phyloP scores from a whole-genome alignment of 2,797 vertebrate species.

The Champsocephalus gunnari region DNA sequence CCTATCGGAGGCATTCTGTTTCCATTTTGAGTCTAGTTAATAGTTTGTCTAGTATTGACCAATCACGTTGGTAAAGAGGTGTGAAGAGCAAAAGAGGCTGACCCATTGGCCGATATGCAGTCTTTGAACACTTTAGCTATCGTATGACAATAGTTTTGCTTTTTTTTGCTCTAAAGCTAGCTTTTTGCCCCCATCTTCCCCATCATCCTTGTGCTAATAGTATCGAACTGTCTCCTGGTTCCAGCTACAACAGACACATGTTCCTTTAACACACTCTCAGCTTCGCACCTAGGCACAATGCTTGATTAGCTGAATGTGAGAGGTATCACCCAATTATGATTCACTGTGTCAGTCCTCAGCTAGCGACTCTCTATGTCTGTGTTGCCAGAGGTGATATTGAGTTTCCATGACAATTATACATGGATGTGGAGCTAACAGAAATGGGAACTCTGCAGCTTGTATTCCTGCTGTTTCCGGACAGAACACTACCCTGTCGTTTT shows the following conservation, averaged over 20 bases:
- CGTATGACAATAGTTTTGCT: too few relatives aligned
- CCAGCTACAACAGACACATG: neutral
- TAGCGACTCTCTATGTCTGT: slow-evolving; percentile 22
- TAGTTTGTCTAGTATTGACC: too few relatives aligned
- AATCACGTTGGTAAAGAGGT: too few relatives aligned
- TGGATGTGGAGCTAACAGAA: slow-evolving; percentile 26
- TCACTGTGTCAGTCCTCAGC: slow-evolving; percentile 22
- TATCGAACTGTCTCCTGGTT: too few relatives aligned
- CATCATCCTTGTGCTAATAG: too few relatives aligned
- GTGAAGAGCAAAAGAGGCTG: too few relatives aligned
- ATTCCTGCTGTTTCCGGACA: slow-evolving; percentile 20
- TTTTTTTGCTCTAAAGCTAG: too few relatives aligned
- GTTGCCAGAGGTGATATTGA: slow-evolving; percentile 25
- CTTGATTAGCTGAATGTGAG: slow-evolving; percentile 32
- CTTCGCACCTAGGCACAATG: neutral
- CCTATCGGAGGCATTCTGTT: too few relatives aligned
- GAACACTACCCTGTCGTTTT: slow-evolving; percentile 8
- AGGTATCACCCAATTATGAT: slow-evolving; percentile 20
- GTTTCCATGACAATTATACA: slow-evolving; percentile 47
- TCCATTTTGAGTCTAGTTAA: too few relatives aligned
- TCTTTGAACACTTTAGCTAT: too few relatives aligned
- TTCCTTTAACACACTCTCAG: neutral
- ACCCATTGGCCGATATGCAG: too few relatives aligned
- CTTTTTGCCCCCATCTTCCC: too few relatives aligned
- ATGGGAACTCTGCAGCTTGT: slow-evolving; percentile 37